Base-by-base conservation (phyloP, 2,113 vertebrate genomes). In the Neotragus moschatus region DNA sequence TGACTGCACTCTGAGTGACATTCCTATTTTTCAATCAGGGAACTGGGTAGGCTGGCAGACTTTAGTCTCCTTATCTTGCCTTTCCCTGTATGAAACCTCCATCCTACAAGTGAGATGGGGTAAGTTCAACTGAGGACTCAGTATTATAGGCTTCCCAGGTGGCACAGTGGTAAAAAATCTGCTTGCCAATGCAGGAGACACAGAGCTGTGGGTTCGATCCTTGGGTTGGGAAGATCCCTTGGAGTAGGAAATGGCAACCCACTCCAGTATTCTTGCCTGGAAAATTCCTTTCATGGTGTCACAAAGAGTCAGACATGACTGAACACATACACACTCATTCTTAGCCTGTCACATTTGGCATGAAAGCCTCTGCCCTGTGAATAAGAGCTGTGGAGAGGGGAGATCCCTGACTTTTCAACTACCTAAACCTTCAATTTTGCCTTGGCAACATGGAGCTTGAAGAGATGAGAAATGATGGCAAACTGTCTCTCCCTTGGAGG, bases 201-300 rank as follows among this genome's bases (percentile, higher is more conserved):
- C 36, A 25, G 66, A 25, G 66, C 13, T 39, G 4, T 0, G 9
- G 1, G 9, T 36, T 70, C 1, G 0, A 11, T 70, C 63, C 63
- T 36, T 73, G 66, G 21, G 36, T 73, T 73, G 19, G 66, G 21
- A 73, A 73, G 66, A 73, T 25, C 66, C 21, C 21, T 25, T 39
- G 36, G 36, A 23, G 36, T 73, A 73, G 66, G 11, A 39, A 73
- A 39, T 73, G 36, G 2, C 21, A 73, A 25, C 36, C 66, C 21
- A 73, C 21, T 73, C 21, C 21, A 73, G 11, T 25, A 73, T 39
- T 25, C 36, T 73, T 73, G 19, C 36, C 66, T 73, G 21, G 66
- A 73, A 73, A 39, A 73, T 73, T 73, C 66, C 36, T 25, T 43
- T 7, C 19, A 39, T 39, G 21, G 21, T 23, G 36, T 73, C 21